Base-by-base conservation (phyloP, 1,140 invertebrate genomes). In the Papilio polytes region DNA sequence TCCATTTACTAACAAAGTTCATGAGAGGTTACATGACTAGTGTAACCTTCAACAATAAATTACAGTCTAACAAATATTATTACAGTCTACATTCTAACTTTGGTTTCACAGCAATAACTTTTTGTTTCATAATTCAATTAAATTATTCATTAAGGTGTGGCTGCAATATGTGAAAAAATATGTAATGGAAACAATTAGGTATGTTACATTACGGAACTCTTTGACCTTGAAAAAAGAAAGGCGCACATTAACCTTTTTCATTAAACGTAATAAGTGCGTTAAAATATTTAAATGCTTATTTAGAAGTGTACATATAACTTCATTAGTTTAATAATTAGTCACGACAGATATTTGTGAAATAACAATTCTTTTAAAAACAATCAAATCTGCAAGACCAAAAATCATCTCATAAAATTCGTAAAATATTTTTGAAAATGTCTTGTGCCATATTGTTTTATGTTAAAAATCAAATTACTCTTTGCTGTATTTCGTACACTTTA, bases 81-180 rank as follows among this genome's bases (percentile, higher is more conserved):
- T 59, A 63, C 12, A 59, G 8, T 20, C 3, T 63, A 63, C 59
- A 63, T 22, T 63, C 70, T 74, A 73, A 81, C 80, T 81, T 81
- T 81, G 20, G 20, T 26, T 63, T 63, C 9, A 2, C 10, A 13
- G 20, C 59, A 22, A 63, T 59, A 20, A 59, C 10, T 26, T 81
- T 81, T 81, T 81, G 73, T 78, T 81, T 63, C 20, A 63, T 63
- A 63, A 63, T 63, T 63, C 59, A 63, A 63, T 63, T 63, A 63
- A 22, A 63, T 22, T 63, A 63, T 63, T 63, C 20, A 63, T 63
- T 63, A 12, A 63, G 59, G 59, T 22, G 59, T 63, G 59, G 59
- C 10, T 26, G 56, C n/a, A 63, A 63, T 22, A 63, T 13, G 59
- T 63, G 59, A 63, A 63, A 63, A 63, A 63, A 63, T 63, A 63